Base-by-base conservation (phyloP, 2,113 vertebrate species). In the Delphinapterus leucas region DNA sequence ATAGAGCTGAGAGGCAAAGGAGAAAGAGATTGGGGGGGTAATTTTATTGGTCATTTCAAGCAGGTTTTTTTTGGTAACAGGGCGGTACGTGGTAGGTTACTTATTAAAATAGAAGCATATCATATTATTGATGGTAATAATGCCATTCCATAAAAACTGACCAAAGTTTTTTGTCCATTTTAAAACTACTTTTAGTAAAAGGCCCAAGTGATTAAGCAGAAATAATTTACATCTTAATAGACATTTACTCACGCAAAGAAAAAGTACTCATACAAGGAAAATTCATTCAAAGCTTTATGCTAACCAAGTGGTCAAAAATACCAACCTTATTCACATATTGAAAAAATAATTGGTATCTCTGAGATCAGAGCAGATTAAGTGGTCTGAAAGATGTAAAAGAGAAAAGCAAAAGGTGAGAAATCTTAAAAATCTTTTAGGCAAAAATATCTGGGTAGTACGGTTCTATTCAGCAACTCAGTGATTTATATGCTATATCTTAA, bases 401-500 rank as follows among this genome's bases (percentile, higher is more conserved):
- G 26, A 7, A 33, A 63, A 13, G 87, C 90, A 58, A 86, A 61
- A 96, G 36, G 26, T 90, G 28, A 38, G 58, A 74, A 91, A 28
- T 84, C 63, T 63, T 83, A 67, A 49, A 93, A 89, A 76, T 79
- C 11, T 93, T 96, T 97, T 94, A 97, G 89, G 36, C 41, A 33
- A 44, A 25, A 26, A 85, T 84, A 76, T 26, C 25, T 93, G 95
- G n/a, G 6, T 85, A 94, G 53, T 79, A 44, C 55, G 93, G 36
- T 96, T 90, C 55, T 33, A 2, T 96, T 97, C 90, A 94, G 83
- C 49, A 20, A 95, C 83, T 94, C 7, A 0, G 2, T 94, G 96
- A 96, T 97, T 97, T 97, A 86, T 67, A 74, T 47, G 41, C 13
- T 92, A 0, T 97, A 44, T 96, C 96, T 97, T 91, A 71, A 97